A percentile compares a stretch with the other conserved stretches of the same genome.
phyloP scores from a whole-genome alignment of 64 coral and sea anemone genomes.

The Pocillopora damicornis region DNA sequence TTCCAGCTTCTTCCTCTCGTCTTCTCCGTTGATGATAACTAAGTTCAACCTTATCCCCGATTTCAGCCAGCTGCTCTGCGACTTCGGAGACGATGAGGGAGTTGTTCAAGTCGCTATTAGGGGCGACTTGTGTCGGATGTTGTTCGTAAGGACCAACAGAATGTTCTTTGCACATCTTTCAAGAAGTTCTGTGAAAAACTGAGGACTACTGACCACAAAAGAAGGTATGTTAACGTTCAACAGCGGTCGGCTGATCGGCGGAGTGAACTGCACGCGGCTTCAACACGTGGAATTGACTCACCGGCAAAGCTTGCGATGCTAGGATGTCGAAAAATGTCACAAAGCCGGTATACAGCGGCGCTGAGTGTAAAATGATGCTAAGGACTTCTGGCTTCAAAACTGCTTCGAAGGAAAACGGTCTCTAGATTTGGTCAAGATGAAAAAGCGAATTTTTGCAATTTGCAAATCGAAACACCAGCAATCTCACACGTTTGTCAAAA shows the following conservation, averaged over 20 bases:
- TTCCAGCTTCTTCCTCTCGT: slow-evolving; percentile 25
- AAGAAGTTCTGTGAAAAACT: background rate
- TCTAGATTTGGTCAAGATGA: background rate
- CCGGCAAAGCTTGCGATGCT: slow-evolving; percentile 2
- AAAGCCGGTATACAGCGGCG: background rate
- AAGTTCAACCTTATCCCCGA: slow-evolving; percentile 64
- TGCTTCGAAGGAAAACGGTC: background rate
- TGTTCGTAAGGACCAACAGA: slow-evolving; percentile 3
- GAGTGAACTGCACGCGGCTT: background rate
- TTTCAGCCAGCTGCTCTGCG: slow-evolving; percentile 61
- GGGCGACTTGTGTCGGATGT: background rate
- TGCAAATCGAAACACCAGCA: slow-evolving; percentile 15
- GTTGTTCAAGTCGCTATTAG: slow-evolving; percentile 52
- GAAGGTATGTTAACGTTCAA: background rate
- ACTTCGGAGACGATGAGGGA: slow-evolving; percentile 53
- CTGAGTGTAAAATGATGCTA: background rate
- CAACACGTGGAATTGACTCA: slow-evolving; percentile 44
- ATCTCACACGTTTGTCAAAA: slow-evolving; percentile 8
- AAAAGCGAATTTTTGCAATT: background rate
- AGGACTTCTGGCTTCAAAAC: background rate
- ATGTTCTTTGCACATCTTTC: slow-evolving; percentile 47
- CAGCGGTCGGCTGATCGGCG: background rate
- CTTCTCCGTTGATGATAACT: slow-evolving; percentile 46
- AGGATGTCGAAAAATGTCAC: slow-evolving; percentile 1
- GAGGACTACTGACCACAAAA: background rate